Base-by-base conservation (phyloP, 2,797 vertebrate species). In the Euphonia xanthogaster region DNA sequence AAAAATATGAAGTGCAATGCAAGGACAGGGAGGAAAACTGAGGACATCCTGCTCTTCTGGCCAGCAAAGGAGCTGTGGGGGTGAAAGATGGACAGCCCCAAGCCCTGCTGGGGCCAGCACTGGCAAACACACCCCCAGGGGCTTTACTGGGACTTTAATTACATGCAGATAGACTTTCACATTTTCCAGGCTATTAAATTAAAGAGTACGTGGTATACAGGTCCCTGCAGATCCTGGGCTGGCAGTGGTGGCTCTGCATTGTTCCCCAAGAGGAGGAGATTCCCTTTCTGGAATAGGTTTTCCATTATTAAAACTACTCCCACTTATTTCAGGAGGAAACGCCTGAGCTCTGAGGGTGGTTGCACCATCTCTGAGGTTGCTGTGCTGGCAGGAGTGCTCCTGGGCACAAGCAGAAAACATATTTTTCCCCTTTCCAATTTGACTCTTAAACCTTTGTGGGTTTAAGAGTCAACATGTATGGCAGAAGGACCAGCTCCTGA, bases 191-290 rank as follows among this genome's bases (percentile, higher is more conserved):
- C 40, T 85, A 50, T 86, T 66, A 66, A 87, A 79, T 93, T 45
- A 61, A 79, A 62, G 31, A 61, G 42, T 9, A 39, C 1, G 1
- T 0, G 0, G 10, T 3, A 3, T 53, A 40, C 23, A 42, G 44
- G 19, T 35, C 45, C 31, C 62, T 9, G 7, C 58, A 53, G 48
- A 48, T 54, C 27, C 42, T 24, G 18, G 45, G n/a, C 30, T 74
- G 65, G 73, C 5, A 31, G 22, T 3, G 3, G 30, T 31, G 62
- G n/a, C 71, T 87, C 71, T 31, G 21, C 6, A 15, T 18, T 68
- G 17, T 65, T 72, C 30, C 30, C 39, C 3, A 25, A 10, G 47
- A 85, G 27, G 57, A 88, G 4, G 17, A 62, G 40, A 55, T 71
- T 88, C 58, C 9, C 25, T 23, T 55, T 55, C 60, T 62, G 60